Conservation (phyloP, 2,888 invertebrate species). For the Geophilus truncorum region DNA sequence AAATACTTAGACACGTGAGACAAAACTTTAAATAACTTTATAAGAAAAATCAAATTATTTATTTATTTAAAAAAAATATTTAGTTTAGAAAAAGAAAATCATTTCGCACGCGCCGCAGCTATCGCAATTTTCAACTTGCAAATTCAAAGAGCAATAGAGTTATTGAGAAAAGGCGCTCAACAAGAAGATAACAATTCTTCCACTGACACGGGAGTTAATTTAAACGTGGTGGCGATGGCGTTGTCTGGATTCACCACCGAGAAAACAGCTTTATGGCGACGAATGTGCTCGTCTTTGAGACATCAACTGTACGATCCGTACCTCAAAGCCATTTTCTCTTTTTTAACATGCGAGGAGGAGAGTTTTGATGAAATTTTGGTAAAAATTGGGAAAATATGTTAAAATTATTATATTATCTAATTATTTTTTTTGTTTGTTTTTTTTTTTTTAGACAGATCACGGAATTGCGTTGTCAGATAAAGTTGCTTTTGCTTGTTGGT, state of each 20-base stretch:
- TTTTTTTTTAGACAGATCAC: constrained; percentile 63
- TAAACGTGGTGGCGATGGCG: constrained; percentile 70
- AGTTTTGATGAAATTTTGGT: constrained; percentile 72
- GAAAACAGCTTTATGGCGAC: constrained; percentile 71
- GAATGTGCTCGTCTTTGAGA: constrained; percentile 66
- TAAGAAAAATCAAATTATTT: constrained; percentile 34
- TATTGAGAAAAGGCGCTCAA: constrained; percentile 66
- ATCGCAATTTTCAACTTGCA: constrained; percentile 85
- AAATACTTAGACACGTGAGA: constrained; percentile 54
- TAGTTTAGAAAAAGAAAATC: constrained; percentile 57
- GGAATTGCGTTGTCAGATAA: constrained; percentile 80
- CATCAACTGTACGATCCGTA: constrained; percentile 81
- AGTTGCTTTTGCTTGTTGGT: constrained; percentile 85
- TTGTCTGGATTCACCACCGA: constrained; percentile 73
- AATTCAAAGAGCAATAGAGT: constrained; percentile 75
- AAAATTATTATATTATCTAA: not conserved
- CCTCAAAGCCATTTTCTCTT: constrained; percentile 82
- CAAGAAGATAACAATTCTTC: not conserved
- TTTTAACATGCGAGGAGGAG: constrained; percentile 74
- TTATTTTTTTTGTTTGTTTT: constrained; percentile 41
- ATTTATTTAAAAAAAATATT: constrained; percentile 56
- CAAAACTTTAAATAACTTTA: not conserved
- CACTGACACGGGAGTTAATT: constrained; percentile 38
- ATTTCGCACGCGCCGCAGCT: constrained; percentile 78
- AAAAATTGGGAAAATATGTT: constrained; percentile 44